Base-by-base conservation (phyloP, 2,113 vertebrate genomes). In the Prietella phreatophila region DNA sequence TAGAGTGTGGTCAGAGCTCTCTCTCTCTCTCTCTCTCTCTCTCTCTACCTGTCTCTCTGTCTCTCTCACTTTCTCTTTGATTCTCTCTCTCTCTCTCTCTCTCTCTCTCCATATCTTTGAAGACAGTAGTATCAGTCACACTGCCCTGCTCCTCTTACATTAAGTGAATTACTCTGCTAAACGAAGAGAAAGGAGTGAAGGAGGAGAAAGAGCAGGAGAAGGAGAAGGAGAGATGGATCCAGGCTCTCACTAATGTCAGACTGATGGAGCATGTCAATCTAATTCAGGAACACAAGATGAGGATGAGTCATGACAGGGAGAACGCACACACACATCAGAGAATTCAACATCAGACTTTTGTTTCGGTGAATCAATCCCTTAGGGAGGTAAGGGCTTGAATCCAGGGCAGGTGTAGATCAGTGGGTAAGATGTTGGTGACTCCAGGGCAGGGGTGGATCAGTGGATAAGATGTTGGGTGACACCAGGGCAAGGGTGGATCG, bases 111-210 rank as follows among this genome's bases (percentile, higher is more conserved):
- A 47, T 5, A 1, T 79, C n/a, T 55, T 25, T n/a, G 39, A 42
- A 42, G 73, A 47, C 4, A 4, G 42, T 76, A 33, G 50, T 50
- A 86, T 86, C 55, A 58, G 79, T 79, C 19, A 25, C 50, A 27
- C 71, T 13, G 55, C 39, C 39, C 58, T 86, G 27, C 65, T 86
- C 27, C 56, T 67, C n/a, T 86, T 65, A 79, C 47, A 50, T 47
- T 86, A 80, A 86, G 58, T 80, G 85, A 80, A 86, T 63, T 85
- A 85, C 67, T 56, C 47, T 36, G 83, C n/a, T 71, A 84, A 63
- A 56, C 2, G 69, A 58, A 17, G 56, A 60, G 69, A 30, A 30
- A 47, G 50, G 50, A 56, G 3, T 1, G 55, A 58, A 14, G 53
- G 69, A 73, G 85, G 25, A 58, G 53, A 42, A 56, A 3, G 82